These are phyloP conservation scores for Synergus laeviventris DNA, from an alignment of 2,888 invertebrate genomes.

Conservation along the genomic window DNA sequence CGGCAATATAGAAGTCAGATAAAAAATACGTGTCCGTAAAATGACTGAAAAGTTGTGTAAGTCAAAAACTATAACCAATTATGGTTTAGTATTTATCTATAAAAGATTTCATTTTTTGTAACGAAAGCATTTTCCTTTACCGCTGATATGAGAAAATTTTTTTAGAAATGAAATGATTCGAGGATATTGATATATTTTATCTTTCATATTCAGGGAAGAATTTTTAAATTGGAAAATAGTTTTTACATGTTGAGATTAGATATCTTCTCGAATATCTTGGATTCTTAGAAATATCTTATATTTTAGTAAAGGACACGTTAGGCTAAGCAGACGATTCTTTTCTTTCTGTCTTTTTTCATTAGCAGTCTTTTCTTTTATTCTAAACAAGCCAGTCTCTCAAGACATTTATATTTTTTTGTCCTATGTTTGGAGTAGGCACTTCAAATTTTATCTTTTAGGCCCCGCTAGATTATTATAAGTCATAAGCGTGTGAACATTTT, in stretches of 20 bases:
- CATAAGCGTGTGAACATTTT: constrained; percentile 4
- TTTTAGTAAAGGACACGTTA: neutral
- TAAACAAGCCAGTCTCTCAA: neutral
- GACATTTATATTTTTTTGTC: neutral
- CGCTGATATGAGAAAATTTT: too few relatives aligned
- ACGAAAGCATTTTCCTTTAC: too few relatives aligned
- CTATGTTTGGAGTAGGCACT: neutral
- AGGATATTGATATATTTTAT: neutral
- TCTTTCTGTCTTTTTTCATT: constrained; percentile 31
- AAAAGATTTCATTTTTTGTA: too few relatives aligned
- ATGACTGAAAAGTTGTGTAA: too few relatives aligned
- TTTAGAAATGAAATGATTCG: too few relatives aligned
- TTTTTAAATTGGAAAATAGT: neutral
- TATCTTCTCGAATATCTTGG: neutral
- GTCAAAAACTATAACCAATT: too few relatives aligned
- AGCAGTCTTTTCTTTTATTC: neutral
- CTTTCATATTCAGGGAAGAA: neutral
- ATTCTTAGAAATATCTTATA: neutral
- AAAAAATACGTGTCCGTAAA: too few relatives aligned
- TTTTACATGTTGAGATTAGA: neutral
- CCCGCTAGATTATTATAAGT: neutral
- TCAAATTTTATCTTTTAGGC: neutral
- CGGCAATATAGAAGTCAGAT: too few relatives aligned
- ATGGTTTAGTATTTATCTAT: too few relatives aligned
- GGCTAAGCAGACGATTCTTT: constrained; percentile 8